phyloP scores from a whole-genome alignment of 2,113 vertebrate genomes.

The Penelope pileata region DNA sequence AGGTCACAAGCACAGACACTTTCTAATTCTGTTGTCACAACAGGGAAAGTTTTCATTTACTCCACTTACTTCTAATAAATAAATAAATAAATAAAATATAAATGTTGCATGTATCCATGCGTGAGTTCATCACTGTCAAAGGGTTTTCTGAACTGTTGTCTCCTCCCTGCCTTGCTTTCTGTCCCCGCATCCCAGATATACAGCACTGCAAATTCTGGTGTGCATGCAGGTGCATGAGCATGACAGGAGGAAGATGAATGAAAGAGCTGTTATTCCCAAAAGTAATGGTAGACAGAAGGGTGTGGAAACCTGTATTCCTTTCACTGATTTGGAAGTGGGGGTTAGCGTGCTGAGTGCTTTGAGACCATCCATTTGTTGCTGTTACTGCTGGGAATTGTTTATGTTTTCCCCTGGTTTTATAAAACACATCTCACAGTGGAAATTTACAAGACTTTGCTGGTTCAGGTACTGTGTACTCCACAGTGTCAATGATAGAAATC shows the following conservation, averaged over 20 bases:
- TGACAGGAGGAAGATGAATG: not conserved
- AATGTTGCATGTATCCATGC: no score
- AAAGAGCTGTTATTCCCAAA: not conserved
- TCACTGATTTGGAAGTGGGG: not conserved
- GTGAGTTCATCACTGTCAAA: not conserved
- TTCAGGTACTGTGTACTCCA: not conserved
- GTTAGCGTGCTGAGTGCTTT: not conserved
- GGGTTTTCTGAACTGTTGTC: not conserved
- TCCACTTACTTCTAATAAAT: not conserved
- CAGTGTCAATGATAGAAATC: not conserved
- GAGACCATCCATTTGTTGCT: not conserved
- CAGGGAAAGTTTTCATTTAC: not conserved
- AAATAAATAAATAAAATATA: not conserved
- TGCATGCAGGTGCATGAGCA: not conserved
- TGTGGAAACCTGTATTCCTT: not conserved
- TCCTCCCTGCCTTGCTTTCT: not conserved
- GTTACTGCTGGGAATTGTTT: not conserved
- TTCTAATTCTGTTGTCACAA: not conserved
- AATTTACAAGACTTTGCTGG: not conserved
- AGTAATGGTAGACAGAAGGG: not conserved
- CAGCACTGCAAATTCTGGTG: not conserved
- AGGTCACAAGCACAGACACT: fast-evolving
- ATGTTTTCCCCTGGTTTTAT: not conserved
- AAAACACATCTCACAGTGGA: not conserved
- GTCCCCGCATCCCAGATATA: fast-evolving